Conservation (phyloP, 2,797 vertebrate genomes). For the Falco naumanni region DNA sequence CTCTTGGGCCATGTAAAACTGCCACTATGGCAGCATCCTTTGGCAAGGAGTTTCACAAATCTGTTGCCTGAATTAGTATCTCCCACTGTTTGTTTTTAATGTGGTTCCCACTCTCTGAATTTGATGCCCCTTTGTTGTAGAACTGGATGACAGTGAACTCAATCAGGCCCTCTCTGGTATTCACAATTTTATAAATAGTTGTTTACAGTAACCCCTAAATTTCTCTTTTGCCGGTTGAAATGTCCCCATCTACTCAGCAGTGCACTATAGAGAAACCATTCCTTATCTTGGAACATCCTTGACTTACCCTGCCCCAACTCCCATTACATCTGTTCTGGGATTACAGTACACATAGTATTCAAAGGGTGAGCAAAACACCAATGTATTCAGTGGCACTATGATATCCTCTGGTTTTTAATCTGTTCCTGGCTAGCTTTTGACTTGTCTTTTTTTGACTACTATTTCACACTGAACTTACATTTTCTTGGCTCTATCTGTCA, state of each 20-base stretch:
- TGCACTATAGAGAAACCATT: neutral
- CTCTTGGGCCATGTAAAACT: neutral
- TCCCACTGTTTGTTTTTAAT: neutral
- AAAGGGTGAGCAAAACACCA: neutral
- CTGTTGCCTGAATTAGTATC: neutral
- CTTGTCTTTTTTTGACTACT: neutral
- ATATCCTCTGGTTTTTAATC: neutral
- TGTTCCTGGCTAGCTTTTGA: neutral
- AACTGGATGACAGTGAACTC: neutral
- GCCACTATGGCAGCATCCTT: neutral
- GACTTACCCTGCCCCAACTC: neutral
- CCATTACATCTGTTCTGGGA: neutral
- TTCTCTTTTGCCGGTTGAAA: neutral
- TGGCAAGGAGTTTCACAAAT: neutral
- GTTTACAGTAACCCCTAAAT: neutral
- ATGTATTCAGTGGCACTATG: neutral
- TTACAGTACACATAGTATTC: neutral
- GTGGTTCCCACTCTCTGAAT: neutral
- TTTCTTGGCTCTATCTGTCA: neutral
- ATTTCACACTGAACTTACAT: neutral
- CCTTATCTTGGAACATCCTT: neutral
- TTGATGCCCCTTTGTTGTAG: neutral
- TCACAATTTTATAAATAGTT: neutral
- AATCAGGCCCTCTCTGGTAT: neutral
- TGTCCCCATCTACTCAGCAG: neutral